Percentiles rank a stretch among this genome's conserved stretches.
phyloP scores from a whole-genome alignment of 2,113 vertebrate species.

The Picathartes gymnocephalus region DNA sequence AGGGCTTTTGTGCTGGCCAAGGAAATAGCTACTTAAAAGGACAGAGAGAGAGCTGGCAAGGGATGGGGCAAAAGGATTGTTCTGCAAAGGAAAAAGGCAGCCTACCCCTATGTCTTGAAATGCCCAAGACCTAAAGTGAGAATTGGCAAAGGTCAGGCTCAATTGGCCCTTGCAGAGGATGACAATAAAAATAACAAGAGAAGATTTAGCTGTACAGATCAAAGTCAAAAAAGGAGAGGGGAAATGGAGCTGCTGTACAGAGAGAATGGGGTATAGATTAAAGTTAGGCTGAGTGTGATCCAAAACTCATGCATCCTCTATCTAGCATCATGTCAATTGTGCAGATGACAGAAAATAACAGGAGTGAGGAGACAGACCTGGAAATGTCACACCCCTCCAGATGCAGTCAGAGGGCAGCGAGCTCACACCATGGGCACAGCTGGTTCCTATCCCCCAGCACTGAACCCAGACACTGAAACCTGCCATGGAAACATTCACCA shows the following conservation, averaged over 20 bases:
- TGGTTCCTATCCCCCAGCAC: neutral
- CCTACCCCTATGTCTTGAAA: neutral
- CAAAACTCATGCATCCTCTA: neutral
- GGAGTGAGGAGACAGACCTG: neutral
- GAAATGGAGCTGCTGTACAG: neutral
- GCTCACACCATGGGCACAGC: neutral
- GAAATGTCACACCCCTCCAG: neutral
- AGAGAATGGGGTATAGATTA: neutral
- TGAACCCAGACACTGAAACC: neutral
- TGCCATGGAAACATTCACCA: neutral
- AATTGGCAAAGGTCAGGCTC: slow-evolving; percentile 13
- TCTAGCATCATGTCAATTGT: neutral
- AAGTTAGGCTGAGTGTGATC: neutral
- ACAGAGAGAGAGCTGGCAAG: neutral
- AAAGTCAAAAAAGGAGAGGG: neutral
- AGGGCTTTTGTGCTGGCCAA: neutral
- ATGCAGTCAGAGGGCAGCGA: neutral
- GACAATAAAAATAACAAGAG: neutral
- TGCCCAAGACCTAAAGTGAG: slow-evolving; percentile 6
- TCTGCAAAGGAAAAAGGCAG: neutral
- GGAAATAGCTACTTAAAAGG: slow-evolving; percentile 13
- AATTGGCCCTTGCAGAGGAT: neutral
- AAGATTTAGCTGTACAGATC: neutral
- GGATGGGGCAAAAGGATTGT: neutral
- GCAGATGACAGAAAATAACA: neutral